Conservation (phyloP, 2,113 vertebrate genomes). For the Eonycteris spelaea region DNA sequence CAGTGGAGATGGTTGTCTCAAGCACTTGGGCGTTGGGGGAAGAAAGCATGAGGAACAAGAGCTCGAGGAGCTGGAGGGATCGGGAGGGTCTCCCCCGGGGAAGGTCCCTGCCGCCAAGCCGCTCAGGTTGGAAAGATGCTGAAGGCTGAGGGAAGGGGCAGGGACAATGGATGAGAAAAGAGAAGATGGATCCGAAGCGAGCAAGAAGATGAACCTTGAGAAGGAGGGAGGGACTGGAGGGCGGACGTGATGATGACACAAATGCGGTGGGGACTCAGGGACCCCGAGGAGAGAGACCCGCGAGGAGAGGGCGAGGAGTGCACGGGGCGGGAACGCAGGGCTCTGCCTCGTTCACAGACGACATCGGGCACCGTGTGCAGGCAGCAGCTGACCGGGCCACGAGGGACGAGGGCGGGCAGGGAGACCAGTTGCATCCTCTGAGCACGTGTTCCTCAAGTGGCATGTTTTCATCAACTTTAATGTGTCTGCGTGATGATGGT, state of each 20-base stretch:
- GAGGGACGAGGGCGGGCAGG: fast-evolving
- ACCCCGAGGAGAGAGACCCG: neutral
- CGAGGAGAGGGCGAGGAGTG: neutral
- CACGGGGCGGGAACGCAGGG: neutral
- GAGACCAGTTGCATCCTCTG: neutral
- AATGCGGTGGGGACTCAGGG: neutral
- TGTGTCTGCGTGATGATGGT: neutral
- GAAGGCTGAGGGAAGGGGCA: neutral
- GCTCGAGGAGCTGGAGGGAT: neutral
- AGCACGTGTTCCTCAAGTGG: neutral
- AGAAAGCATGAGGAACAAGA: neutral
- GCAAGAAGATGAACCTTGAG: neutral
- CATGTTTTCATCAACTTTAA: neutral
- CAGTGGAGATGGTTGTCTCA: neutral
- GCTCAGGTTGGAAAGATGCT: neutral
- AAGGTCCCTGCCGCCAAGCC: too few species aligned
- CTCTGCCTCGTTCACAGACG: neutral
- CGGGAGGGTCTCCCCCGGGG: too few species aligned
- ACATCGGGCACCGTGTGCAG: too few species aligned
- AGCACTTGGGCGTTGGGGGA: neutral
- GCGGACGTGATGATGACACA: neutral
- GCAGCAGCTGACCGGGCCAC: neutral
- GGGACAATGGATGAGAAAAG: neutral
- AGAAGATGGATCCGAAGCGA: neutral
- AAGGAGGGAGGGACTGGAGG: neutral